Percentiles rank a stretch among this genome's conserved stretches.
These are phyloP conservation scores for Ammodytes dubius DNA, from an alignment of 2,113 vertebrate species.

Conservation along the genomic window DNA sequence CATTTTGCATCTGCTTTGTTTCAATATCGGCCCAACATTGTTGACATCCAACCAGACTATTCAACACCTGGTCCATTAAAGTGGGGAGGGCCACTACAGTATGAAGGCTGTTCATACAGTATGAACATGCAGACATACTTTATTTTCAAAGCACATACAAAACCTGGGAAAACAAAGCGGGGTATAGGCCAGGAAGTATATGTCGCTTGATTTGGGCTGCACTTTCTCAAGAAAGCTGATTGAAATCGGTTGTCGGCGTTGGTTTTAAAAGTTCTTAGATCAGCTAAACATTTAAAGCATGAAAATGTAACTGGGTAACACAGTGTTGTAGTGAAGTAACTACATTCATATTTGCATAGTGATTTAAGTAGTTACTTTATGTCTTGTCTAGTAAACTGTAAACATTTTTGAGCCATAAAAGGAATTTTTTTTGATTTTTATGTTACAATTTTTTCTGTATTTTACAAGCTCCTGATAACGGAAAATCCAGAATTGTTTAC, in stretches of 20 bases:
- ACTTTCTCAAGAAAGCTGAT: constrained; percentile 36
- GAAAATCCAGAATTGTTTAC: too few relatives aligned
- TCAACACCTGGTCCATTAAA: constrained; percentile 68
- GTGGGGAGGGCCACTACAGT: neutral
- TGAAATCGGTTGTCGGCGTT: constrained; percentile 33
- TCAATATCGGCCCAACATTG: constrained; percentile 60
- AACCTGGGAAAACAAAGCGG: constrained; percentile 23
- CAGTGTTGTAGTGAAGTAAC: too few relatives aligned
- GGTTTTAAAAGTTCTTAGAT: constrained; percentile 31
- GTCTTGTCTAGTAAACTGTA: too few relatives aligned
- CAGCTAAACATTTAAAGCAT: constrained; percentile 5
- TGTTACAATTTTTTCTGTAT: too few relatives aligned
- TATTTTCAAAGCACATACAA: constrained; percentile 27
- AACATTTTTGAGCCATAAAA: too few relatives aligned
- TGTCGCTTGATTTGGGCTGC: constrained; percentile 17
- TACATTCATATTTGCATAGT: too few relatives aligned
- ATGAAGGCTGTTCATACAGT: constrained; percentile 1
- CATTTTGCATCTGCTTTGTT: constrained; percentile 70
- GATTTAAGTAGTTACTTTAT: too few relatives aligned
- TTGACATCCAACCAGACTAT: constrained; percentile 69
- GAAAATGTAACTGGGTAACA: neutral
- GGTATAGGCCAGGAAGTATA: neutral
- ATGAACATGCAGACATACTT: constrained; percentile 13
- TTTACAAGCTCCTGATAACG: too few relatives aligned
- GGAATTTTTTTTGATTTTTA: too few relatives aligned